Evolutionary conservation across 2,888 invertebrate genomes (phyloP).

Genomic region (Oxyscelio sp.): DNA sequence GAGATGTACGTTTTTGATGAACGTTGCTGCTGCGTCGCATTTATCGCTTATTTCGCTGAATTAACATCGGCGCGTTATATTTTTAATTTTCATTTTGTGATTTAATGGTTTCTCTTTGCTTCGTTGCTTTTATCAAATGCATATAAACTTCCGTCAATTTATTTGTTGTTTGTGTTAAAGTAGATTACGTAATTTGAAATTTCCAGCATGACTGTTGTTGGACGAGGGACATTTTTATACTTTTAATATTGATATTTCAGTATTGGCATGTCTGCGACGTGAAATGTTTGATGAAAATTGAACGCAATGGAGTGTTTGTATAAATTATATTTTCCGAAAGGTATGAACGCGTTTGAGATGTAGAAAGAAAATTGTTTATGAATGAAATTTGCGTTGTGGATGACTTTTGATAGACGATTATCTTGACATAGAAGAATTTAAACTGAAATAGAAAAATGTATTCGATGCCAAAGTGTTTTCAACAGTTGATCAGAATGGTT

Average conservation of each 20-base stretch:
- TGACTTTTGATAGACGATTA: background rate
- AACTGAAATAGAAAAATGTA: background rate
- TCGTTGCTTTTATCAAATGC: constrained; percentile 17
- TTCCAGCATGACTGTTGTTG: constrained; percentile 15
- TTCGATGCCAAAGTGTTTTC: background rate
- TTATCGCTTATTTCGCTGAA: constrained; percentile 35
- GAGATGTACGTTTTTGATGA: constrained; percentile 56
- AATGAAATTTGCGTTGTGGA: background rate
- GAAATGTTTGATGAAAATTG: background rate
- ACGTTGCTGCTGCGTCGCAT: background rate
- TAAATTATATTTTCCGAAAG: background rate
- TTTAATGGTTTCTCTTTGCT: constrained; percentile 31
- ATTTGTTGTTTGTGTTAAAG: constrained; percentile 41
- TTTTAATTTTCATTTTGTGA: constrained; percentile 22
- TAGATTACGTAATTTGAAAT: constrained; percentile 39
- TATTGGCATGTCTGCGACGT: constrained; percentile 1
- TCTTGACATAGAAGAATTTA: too few species aligned
- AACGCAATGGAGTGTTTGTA: background rate
- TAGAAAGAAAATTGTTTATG: background rate
- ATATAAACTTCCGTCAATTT: constrained; percentile 32
- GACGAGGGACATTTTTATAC: constrained; percentile 9
- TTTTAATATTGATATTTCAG: constrained; percentile 24
- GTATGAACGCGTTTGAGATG: background rate
- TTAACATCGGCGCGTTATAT: constrained; percentile 20
- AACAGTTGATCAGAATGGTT: too few species aligned